A percentile compares a stretch with the other conserved stretches of the same genome.
These are phyloP conservation scores for Cosmia trapezina DNA, from an alignment of 2,888 invertebrate genomes.

Conservation along the genomic window DNA sequence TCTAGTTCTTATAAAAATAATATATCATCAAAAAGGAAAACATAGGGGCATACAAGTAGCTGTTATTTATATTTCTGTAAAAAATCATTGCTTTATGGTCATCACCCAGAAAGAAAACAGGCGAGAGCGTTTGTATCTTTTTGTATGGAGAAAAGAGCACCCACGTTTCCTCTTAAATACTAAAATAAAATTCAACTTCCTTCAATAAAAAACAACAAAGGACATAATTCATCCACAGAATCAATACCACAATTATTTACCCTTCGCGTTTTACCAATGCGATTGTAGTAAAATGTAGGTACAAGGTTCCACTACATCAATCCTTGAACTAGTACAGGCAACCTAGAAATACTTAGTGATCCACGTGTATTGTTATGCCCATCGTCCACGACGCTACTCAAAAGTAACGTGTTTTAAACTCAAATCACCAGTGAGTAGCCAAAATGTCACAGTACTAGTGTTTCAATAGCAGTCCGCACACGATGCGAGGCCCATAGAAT, in stretches of 20 bases:
- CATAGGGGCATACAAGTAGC: no score
- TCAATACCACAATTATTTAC: constrained; percentile 24
- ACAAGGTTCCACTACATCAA: constrained; percentile 30
- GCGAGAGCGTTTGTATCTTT: no score
- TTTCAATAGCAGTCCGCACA: not conserved
- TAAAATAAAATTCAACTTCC: not conserved
- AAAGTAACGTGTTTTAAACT: not conserved
- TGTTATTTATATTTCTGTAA: no score
- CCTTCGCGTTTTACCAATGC: constrained; percentile 53
- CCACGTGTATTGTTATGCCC: constrained; percentile 6
- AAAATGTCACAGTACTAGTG: not conserved
- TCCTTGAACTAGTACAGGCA: constrained; percentile 48
- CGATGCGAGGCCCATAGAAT: no score
- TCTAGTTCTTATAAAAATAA: no score
- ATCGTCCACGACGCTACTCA: not conserved
- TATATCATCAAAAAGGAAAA: no score
- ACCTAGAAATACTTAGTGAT: constrained; percentile 43
- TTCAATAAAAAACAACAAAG: not conserved
- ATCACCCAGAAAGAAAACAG: no score
- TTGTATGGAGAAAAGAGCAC: no score
- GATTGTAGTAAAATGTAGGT: not conserved
- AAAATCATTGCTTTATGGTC: no score
- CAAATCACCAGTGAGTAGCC: not conserved
- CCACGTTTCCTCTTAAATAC: no score
- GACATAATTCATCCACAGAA: constrained; percentile 9